Evolutionary conservation across 2,113 vertebrate species (phyloP).

Genomic region (Prinia subflava): DNA sequence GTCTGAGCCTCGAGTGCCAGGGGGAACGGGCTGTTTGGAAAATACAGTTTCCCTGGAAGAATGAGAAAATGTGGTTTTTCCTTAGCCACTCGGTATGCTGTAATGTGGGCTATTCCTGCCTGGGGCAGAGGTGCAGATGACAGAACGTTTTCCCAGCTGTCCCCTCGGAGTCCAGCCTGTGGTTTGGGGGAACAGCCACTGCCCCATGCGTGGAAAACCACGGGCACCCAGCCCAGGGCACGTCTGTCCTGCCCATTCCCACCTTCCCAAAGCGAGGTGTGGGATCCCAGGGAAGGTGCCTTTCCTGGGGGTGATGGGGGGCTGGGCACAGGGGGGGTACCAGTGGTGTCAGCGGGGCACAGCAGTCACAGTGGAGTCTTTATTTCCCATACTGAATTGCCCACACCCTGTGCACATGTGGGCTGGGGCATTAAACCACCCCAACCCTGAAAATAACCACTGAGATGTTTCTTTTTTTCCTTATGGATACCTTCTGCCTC

Average conservation of each 20-base stretch:
- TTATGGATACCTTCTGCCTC: not conserved
- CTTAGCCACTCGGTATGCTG: not conserved
- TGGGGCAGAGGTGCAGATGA: not conserved
- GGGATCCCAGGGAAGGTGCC: not conserved
- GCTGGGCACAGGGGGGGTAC: not conserved
- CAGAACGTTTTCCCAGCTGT: not conserved
- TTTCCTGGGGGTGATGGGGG: not conserved
- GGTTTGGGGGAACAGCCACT: not conserved
- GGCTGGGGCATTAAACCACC: not conserved
- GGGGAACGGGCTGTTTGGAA: not conserved
- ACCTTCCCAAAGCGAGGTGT: not conserved
- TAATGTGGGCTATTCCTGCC: not conserved
- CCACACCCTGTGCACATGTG: not conserved
- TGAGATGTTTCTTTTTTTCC: not conserved
- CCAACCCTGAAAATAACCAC: not conserved
- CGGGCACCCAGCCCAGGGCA: not conserved
- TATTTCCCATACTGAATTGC: not conserved
- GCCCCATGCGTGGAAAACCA: not conserved
- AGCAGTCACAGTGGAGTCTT: not conserved
- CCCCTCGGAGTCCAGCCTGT: not conserved
- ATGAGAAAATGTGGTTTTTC: not conserved
- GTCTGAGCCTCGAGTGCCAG: not conserved
- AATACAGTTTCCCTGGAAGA: not conserved
- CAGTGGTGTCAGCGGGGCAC: not conserved
- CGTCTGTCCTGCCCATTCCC: fast-evolving